Evolutionary conservation across 2,797 vertebrate genomes (phyloP).

Genomic region (Rhinella marina): DNA sequence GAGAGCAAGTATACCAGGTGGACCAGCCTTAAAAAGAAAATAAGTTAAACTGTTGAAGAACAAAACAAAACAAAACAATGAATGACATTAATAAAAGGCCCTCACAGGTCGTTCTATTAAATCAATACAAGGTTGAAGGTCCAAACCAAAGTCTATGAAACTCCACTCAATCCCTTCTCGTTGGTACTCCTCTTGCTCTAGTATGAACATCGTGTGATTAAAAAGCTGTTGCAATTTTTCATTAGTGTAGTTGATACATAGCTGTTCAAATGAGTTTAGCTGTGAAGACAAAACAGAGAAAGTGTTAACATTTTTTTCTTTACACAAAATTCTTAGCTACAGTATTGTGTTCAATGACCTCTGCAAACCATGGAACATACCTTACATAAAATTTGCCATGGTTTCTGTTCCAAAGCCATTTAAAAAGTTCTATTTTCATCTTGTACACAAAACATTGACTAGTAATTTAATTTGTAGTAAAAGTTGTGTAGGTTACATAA

Average conservation of each 20-base stretch:
- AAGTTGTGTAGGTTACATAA: no score
- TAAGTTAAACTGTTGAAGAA: background rate
- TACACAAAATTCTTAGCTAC: no score
- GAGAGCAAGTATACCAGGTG: slow-evolving; percentile 92
- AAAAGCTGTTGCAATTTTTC: slow-evolving; percentile 85
- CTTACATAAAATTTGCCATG: no score
- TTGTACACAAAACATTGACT: no score
- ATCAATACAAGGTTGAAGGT: slow-evolving; percentile 83
- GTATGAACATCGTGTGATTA: slow-evolving; percentile 85
- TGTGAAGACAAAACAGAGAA: slow-evolving; percentile 58
- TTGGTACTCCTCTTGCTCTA: slow-evolving; percentile 85
- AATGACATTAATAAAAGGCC: no score
- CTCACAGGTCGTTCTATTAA: slow-evolving; percentile 88
- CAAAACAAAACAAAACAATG: background rate
- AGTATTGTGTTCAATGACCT: no score
- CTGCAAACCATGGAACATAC: background rate
- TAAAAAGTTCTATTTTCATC: no score
- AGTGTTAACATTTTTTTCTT: no score
- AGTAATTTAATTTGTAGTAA: no score
- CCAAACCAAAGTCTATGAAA: slow-evolving; percentile 83
- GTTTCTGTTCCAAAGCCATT: no score
- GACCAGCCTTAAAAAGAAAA: slow-evolving; percentile 81
- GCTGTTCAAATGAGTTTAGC: slow-evolving; percentile 85
- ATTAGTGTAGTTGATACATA: slow-evolving; percentile 85
- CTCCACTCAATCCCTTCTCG: slow-evolving; percentile 84